phyloP scores from a whole-genome alignment of 2,797 vertebrate genomes.

The Brachyalestes nurse region DNA sequence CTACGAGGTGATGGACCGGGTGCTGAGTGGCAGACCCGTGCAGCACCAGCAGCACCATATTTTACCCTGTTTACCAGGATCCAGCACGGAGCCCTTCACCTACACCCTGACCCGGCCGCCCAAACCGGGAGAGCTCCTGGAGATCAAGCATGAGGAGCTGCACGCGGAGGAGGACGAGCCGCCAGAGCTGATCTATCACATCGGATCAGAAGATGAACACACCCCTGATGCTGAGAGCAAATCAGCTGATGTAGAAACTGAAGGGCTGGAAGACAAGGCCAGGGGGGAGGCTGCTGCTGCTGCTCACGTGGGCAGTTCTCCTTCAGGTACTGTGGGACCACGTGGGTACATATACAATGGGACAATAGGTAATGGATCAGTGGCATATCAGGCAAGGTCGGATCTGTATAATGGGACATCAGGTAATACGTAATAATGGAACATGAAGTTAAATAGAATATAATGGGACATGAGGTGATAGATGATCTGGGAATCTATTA shows the following conservation, averaged over 20 bases:
- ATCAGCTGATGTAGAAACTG: conserved; percentile 59
- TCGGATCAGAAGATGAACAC: conserved; percentile 82
- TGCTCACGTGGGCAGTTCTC: neutral
- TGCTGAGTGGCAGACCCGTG: conserved; percentile 67
- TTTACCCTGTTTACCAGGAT: conserved; percentile 69
- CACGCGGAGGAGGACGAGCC: conserved; percentile 79
- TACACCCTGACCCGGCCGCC: conserved; percentile 78
- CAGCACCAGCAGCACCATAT: conserved; percentile 69
- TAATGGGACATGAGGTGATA: neutral
- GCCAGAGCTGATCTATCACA: conserved; percentile 80
- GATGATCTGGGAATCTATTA: neutral
- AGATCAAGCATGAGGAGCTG: conserved; percentile 87
- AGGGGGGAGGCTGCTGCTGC: neutral
- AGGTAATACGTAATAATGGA: neutral
- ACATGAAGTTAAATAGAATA: too few species aligned
- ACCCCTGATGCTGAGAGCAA: conserved; percentile 73
- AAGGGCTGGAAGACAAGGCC: neutral
- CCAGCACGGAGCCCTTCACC: conserved; percentile 75
- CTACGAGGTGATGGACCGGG: conserved; percentile 91
- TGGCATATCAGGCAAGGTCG: neutral
- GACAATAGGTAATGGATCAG: neutral
- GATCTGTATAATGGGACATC: neutral
- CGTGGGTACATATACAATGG: neutral
- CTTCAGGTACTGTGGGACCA: neutral
- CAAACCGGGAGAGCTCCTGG: conserved; percentile 76